A percentile compares a stretch with the other conserved stretches of the same genome.
phyloP scores from a whole-genome alignment of 2,888 invertebrate genomes.

The Archaeoteleia sp. region DNA sequence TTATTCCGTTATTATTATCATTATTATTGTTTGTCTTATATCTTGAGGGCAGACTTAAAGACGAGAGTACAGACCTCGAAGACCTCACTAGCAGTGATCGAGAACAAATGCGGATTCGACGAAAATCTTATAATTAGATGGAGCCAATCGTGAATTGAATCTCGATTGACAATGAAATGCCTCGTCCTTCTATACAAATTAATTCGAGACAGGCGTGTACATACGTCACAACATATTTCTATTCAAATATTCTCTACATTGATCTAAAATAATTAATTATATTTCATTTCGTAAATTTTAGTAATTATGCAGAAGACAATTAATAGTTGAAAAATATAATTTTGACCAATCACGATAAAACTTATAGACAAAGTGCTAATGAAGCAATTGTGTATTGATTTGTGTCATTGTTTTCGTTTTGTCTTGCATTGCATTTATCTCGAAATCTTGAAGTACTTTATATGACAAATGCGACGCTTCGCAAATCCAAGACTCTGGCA shows the following conservation, averaged over 20 bases:
- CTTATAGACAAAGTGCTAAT: too few relatives aligned
- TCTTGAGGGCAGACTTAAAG: slow-evolving; percentile 65
- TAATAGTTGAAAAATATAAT: too few relatives aligned
- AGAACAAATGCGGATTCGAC: slow-evolving; percentile 3
- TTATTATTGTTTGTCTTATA: slow-evolving; percentile 63
- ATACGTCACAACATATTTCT: slow-evolving; percentile 29
- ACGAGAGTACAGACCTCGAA: slow-evolving; percentile 56
- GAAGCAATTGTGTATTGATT: too few relatives aligned
- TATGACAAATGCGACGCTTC: background rate
- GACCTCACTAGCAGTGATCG: slow-evolving; percentile 15
- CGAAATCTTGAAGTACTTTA: background rate
- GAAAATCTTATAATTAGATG: slow-evolving; percentile 33
- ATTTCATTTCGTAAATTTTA: too few relatives aligned
- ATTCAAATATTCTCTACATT: slow-evolving; percentile 1
- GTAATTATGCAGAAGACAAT: too few relatives aligned
- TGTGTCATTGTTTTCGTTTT: too few relatives aligned
- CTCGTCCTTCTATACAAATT: slow-evolving; percentile 13
- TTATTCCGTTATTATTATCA: slow-evolving; percentile 51
- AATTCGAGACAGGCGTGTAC: slow-evolving; percentile 19
- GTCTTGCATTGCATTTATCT: too few relatives aligned
- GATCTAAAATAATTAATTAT: too few relatives aligned
- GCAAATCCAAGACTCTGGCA: background rate
- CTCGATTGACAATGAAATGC: slow-evolving; percentile 16
- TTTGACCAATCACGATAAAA: too few relatives aligned
- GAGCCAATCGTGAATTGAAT: slow-evolving; percentile 25